phyloP scores from a whole-genome alignment of 2,888 invertebrate genomes.

The Bruchidius siliquastri region DNA sequence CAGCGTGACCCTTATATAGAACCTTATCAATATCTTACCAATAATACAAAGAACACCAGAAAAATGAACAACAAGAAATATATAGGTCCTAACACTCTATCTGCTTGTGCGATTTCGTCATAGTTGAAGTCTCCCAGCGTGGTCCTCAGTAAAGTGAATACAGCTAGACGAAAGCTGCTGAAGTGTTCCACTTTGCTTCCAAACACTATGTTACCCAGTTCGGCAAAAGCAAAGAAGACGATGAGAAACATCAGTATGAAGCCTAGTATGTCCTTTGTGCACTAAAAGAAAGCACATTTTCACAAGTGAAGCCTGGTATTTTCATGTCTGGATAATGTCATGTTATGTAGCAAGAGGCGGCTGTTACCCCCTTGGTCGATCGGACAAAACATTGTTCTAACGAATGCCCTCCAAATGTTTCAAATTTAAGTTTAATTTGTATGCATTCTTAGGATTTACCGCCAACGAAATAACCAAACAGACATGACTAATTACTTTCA shows the following conservation, averaged over 20 bases:
- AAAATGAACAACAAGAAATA: slow-evolving; percentile 73
- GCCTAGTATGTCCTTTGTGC: slow-evolving; percentile 64
- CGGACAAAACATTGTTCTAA: too few relatives aligned
- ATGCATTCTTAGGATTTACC: too few relatives aligned
- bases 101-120: slow-evolving; percentile 59
- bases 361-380: too few relatives aligned
- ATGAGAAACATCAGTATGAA: slow-evolving; percentile 75
- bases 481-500: too few relatives aligned
- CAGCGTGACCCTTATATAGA: too few relatives aligned
- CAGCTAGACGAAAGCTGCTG: slow-evolving; percentile 54
- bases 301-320: too few relatives aligned
- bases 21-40: too few relatives aligned
- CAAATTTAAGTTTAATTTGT: too few relatives aligned
- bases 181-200: slow-evolving; percentile 53
- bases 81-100: slow-evolving; percentile 65
- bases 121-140: slow-evolving; percentile 76
- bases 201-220: slow-evolving; percentile 68
- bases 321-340: too few relatives aligned
- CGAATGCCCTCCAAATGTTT: too few relatives aligned
- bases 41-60: slow-evolving; percentile 70
- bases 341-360: too few relatives aligned
- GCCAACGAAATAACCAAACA: too few relatives aligned
- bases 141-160: slow-evolving; percentile 67
- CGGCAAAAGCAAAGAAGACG: slow-evolving; percentile 71
- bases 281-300: slow-evolving; percentile 49